Percentiles rank a stretch among this genome's conserved stretches.
Conservation (phyloP, 1,140 invertebrate species). For the Brachionus plicatilis region DNA sequence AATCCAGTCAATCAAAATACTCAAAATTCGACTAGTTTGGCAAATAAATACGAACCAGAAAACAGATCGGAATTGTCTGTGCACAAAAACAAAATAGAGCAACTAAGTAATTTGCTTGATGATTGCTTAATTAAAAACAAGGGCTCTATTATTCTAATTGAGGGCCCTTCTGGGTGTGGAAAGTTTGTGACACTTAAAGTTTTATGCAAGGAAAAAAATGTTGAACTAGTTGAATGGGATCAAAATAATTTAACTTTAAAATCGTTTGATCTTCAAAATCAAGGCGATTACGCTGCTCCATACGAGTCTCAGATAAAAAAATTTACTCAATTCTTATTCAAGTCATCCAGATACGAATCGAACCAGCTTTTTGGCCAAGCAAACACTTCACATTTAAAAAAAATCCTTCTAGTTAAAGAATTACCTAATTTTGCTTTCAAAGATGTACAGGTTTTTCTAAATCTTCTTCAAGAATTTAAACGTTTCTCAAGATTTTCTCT, state of each 20-base stretch:
- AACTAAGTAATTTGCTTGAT: conserved; percentile 13
- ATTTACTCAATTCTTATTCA: conserved; percentile 34
- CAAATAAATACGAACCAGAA: neutral
- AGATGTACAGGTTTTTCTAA: conserved; percentile 6
- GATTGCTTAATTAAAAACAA: neutral
- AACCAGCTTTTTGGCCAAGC: conserved; percentile 1
- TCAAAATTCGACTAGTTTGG: neutral
- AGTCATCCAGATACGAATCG: conserved; percentile 15
- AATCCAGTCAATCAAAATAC: neutral
- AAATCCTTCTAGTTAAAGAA: conserved; percentile 24
- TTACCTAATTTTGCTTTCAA: conserved; percentile 7
- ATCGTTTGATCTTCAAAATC: conserved; percentile 21
- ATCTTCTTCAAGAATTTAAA: conserved; percentile 18
- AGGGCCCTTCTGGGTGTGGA: conserved; percentile 29
- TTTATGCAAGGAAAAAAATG: conserved; percentile 31
- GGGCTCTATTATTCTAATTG: conserved; percentile 15
- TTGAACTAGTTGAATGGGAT: conserved; percentile 26
- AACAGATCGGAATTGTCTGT: neutral
- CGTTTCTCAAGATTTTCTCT: conserved; percentile 16
- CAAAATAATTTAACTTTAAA: neutral
- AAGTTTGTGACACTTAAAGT: conserved; percentile 19
- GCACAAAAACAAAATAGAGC: conserved; percentile 29
- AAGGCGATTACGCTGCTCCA: neutral
- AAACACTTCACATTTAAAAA: neutral
- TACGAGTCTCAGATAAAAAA: conserved; percentile 26